A percentile compares a stretch with the other conserved stretches of the same genome.
Evolutionary conservation across 2,888 invertebrate species (phyloP).

Genomic region (Caenorhabditis drosophilae): DNA sequence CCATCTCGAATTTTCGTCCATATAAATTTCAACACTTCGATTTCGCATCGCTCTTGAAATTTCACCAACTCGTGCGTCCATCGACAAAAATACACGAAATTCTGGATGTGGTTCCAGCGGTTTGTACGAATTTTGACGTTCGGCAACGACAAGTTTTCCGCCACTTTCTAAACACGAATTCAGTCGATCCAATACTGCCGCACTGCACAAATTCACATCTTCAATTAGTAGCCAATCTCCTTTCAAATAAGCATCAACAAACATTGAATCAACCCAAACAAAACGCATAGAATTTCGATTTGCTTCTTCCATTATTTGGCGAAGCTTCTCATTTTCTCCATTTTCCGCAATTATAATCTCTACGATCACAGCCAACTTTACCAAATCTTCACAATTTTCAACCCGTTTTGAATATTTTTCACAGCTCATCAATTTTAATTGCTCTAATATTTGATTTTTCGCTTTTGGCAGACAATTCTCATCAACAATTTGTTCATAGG

Average conservation of each 20-base stretch:
- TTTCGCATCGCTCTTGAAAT: constrained; percentile 98
- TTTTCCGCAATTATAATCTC: constrained; percentile 22
- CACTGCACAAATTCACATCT: constrained; percentile 73
- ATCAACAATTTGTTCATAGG: constrained; percentile 86
- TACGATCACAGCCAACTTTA: constrained; percentile 26
- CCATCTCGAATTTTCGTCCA: constrained; percentile 69
- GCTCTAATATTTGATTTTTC: constrained; percentile 15
- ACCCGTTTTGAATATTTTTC: not conserved
- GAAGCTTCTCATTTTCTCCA: constrained; percentile 6
- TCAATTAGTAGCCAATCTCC: constrained; percentile 73
- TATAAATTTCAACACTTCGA: constrained; percentile 88
- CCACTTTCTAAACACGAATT: constrained; percentile 92
- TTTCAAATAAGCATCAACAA: constrained; percentile 70
- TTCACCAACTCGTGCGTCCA: constrained; percentile 93
- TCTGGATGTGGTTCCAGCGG: constrained; percentile 83
- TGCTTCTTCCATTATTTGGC: constrained; percentile 25
- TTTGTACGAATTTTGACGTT: constrained; percentile 80
- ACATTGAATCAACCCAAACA: constrained; percentile 72
- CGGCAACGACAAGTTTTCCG: constrained; percentile 86
- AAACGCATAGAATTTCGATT: constrained; percentile 68
- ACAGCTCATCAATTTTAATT: not conserved
- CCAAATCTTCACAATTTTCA: constrained; percentile 25
- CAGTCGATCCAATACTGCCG: constrained; percentile 92
- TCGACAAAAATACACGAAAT: constrained; percentile 90
- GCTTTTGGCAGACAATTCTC: constrained; percentile 26